Percentiles rank a stretch among this genome's conserved stretches.
Evolutionary conservation across 2,888 invertebrate species (phyloP).

Genomic region (Rhodophaea formosa): DNA sequence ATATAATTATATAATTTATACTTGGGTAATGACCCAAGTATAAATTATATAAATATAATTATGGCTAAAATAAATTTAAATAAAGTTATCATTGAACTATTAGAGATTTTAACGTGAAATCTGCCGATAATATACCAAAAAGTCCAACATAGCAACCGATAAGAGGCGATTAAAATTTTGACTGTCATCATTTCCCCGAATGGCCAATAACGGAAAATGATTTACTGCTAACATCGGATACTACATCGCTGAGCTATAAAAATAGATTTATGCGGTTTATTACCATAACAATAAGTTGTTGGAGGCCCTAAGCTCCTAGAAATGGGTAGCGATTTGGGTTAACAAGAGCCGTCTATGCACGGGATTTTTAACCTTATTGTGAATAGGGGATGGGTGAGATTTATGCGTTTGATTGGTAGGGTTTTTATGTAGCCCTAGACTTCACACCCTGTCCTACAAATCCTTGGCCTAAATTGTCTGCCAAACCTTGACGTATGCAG

Average conservation of each 20-base stretch:
- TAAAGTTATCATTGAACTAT: too few relatives aligned
- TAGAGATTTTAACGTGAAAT: too few relatives aligned
- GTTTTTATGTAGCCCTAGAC: constrained; percentile 1
- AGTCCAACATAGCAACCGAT: neutral
- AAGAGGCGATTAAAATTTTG: constrained; percentile 3
- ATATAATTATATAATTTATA: too few relatives aligned
- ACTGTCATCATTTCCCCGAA: neutral
- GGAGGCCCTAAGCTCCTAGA: constrained; percentile 37
- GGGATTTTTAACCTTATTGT: constrained; percentile 21
- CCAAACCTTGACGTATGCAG: neutral
- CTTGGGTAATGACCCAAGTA: too few relatives aligned
- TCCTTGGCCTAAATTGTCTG: neutral
- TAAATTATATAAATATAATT: too few relatives aligned
- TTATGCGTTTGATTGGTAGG: neutral
- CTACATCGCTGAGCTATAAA: constrained; percentile 40
- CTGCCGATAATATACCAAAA: neutral
- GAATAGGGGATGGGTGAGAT: neutral
- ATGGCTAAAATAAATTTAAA: too few relatives aligned
- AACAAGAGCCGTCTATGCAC: constrained; percentile 23
- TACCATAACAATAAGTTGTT: constrained; percentile 57
- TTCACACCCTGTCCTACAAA: neutral
- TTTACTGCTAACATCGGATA: constrained; percentile 7
- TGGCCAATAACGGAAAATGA: constrained; percentile 15
- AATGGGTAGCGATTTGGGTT: constrained; percentile 32
- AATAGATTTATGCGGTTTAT: constrained; percentile 55